A percentile compares a stretch with the other conserved stretches of the same genome.
Evolutionary conservation across 1,140 invertebrate species (phyloP).

Genomic region (Teleopsis dalmanni): DNA sequence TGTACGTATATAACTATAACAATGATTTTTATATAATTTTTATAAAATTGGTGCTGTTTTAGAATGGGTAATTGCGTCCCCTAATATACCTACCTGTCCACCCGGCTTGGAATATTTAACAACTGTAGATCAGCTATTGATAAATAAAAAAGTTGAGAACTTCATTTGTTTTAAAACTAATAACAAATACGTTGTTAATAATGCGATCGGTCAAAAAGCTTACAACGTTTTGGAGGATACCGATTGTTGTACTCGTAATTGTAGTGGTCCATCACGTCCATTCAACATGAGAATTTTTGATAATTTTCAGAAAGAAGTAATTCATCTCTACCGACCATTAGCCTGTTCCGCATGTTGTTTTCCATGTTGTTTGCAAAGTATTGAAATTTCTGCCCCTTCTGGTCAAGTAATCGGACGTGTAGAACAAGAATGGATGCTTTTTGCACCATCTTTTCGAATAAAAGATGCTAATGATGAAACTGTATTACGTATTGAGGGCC

Average conservation of each 20-base stretch:
- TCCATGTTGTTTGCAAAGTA: constrained; percentile 73
- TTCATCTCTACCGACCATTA: constrained; percentile 63
- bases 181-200: constrained; percentile 76
- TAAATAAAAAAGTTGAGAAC: constrained; percentile 80
- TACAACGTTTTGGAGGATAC: constrained; percentile 77
- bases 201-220: constrained; percentile 65
- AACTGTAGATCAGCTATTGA: constrained; percentile 73
- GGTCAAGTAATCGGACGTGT: constrained; percentile 56
- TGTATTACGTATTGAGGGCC: constrained; percentile 64
- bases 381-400: constrained; percentile 48
- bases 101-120: constrained; percentile 86
- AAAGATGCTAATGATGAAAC: constrained; percentile 56
- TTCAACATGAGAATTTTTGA: constrained; percentile 83
- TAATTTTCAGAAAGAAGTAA: constrained; percentile 64
- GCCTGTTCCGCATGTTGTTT: constrained; percentile 69
- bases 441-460: constrained; percentile 58
- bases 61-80: no score
- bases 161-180: constrained; percentile 73
- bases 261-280: constrained; percentile 62
- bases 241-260: constrained; percentile 65
- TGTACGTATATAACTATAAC: background rate
- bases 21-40: background rate
- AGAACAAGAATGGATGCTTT: constrained; percentile 64
- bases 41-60: background rate
- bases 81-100: constrained; percentile 62